These are phyloP conservation scores for Xanthia icteritia DNA, from an alignment of 2,888 invertebrate species.

Conservation along the genomic window DNA sequence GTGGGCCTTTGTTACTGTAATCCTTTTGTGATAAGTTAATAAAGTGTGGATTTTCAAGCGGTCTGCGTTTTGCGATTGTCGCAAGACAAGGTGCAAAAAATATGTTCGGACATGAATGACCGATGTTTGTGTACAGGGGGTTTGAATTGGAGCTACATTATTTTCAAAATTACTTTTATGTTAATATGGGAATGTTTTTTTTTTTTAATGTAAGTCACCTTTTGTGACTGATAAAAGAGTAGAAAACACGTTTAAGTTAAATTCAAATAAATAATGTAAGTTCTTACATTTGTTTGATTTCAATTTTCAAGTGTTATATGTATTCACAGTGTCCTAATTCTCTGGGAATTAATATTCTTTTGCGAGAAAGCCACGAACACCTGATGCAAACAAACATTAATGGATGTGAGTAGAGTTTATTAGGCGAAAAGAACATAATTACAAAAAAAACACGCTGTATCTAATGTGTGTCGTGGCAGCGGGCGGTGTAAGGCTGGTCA, in stretches of 20 bases:
- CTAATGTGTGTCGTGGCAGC: slow-evolving; percentile 62
- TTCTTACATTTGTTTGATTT: neutral
- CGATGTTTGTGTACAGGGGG: slow-evolving; percentile 77
- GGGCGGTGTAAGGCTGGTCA: slow-evolving; percentile 67
- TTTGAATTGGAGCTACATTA: neutral
- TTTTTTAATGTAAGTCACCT: neutral
- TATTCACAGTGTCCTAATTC: neutral
- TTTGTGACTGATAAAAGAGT: no score
- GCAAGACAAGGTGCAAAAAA: slow-evolving; percentile 83
- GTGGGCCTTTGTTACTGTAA: slow-evolving; percentile 70
- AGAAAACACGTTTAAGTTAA: neutral
- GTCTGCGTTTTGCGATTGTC: slow-evolving; percentile 74
- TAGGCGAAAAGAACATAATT: neutral
- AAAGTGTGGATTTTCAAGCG: slow-evolving; percentile 76
- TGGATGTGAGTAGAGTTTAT: neutral
- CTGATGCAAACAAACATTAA: neutral
- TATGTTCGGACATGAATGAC: slow-evolving; percentile 83
- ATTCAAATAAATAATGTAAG: neutral
- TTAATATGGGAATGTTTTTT: neutral
- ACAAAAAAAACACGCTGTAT: slow-evolving; percentile 71
- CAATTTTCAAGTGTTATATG: neutral
- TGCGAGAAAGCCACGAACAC: neutral
- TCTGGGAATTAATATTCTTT: no score
- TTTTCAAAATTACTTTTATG: neutral
- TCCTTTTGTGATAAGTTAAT: slow-evolving; percentile 81